Base-by-base conservation (phyloP, 2,888 invertebrate genomes). In the Drosophila acutilabella region DNA sequence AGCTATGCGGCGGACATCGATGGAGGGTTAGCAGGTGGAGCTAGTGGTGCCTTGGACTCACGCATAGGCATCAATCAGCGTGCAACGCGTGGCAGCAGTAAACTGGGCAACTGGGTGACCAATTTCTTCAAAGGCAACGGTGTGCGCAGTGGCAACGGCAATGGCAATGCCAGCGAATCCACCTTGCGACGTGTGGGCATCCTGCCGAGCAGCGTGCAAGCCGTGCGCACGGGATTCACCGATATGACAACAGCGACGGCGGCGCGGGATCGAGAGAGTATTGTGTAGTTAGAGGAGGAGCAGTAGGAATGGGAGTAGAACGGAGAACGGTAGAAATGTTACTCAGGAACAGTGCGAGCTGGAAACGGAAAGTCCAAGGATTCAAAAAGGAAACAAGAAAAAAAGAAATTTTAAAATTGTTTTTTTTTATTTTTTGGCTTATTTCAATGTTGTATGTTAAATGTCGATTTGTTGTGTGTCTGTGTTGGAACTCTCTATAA, bases 91-190 rank as follows among this genome's bases (percentile, higher is more conserved):
- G 69, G 69, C 44, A 58, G 66, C 20, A 62, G 68, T 50, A 90
- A 90, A 53, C 94, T 97, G 71, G 94, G 95, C 80, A 93, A 92
- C 67, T 97, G 96, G 96, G 92, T 97, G 86, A 94, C 95, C 47
- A 96, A 95, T 81, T 92, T 97, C 70, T 95, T 97, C 90, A 95
- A 95, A 88, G 95, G 95, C 68, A 95, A 94, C 84, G 95, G 95
- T 62, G 93, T 96, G 71, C 94, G 96, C 76, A 94, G 94, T 14
- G 61, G 48, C 30, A 57, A 20, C 4, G 50, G 62, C 48, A 50
- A 44, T 36, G 51, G 44, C 42, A 48, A 48, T 40, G 56, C 40
- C 75, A 96, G 95, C 68, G 92, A 92, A 64, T 88, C 91, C 11
- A 90, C 80, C 7, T 61, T 91, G 30, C 74, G 92, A 14, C 89